Evolutionary conservation across 2,888 invertebrate species (phyloP).

Genomic region (Tanaodytes sp.): DNA sequence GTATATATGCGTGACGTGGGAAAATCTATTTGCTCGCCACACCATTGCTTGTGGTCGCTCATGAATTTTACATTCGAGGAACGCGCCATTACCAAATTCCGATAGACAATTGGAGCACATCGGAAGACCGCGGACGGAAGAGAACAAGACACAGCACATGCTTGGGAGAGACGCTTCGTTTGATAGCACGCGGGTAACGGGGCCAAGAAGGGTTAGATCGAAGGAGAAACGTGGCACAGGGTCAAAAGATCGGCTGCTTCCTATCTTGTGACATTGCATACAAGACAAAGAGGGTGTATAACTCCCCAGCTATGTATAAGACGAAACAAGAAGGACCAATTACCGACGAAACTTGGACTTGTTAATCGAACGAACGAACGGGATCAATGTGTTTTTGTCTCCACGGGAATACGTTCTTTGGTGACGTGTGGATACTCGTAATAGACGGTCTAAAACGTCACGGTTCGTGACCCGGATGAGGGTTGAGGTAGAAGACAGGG

Average conservation of each 20-base stretch:
- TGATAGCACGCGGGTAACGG: not conserved
- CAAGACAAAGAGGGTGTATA: no score
- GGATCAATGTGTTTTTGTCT: no score
- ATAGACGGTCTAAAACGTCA: no score
- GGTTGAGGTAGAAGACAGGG: no score
- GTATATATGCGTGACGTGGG: conserved; percentile 43
- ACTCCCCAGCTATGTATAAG: no score
- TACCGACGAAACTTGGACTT: no score
- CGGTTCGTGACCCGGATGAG: no score
- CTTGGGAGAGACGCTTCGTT: conserved; percentile 23
- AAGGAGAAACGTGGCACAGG: conserved; percentile 54
- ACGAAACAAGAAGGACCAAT: no score
- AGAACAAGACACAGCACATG: conserved; percentile 29
- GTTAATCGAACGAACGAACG: no score
- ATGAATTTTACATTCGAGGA: conserved; percentile 63
- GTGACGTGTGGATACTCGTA: no score
- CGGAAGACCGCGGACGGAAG: conserved; percentile 37
- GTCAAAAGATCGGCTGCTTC: conserved; percentile 39
- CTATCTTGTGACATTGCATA: conserved; percentile 1
- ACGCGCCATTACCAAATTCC: conserved; percentile 64
- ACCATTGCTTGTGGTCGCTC: conserved; percentile 55
- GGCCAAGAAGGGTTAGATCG: conserved; percentile 19
- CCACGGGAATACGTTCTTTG: no score
- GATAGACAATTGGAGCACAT: conserved; percentile 61
- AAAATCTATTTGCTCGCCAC: conserved; percentile 58